Base-by-base conservation (phyloP, 2,113 vertebrate species). In the Oncorhynchus tshawytscha region DNA sequence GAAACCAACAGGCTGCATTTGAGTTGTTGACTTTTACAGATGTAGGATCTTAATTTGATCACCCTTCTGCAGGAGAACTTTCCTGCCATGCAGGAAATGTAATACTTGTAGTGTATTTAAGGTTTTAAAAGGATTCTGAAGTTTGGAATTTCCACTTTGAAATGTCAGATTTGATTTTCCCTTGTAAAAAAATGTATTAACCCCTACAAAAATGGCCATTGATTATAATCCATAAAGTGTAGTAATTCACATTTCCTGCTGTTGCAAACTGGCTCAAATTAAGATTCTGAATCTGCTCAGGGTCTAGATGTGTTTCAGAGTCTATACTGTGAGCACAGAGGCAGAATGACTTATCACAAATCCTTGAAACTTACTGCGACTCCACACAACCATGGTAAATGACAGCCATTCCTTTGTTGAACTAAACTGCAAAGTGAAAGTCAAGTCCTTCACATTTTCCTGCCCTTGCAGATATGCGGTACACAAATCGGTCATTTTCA, bases 301-400 rank as follows among this genome's bases (percentile, higher is more conserved):
- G 39, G 39, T 39, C 39, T 2, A 9, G 39, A 39, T 39, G 39
- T 9, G 7, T 39, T 39, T 9, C 39, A 39, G 82, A 79, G 71
- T 72, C 0, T 16, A 73, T 65, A 73, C 74, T 71, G 79, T 78
- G 67, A 83, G 39, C 39, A 51, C 77, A 0, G 2, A 48, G 11
- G 70, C 49, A 81, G 73, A 82, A 88, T 78, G 75, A 72, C 12
- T 31, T 13, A 39, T 70, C 68, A n/a, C 49, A 31, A 20, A 67
- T 77, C 87, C 87, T 88, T 86, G 85, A 71, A 72, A 78, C 78
- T 60, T 89, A 85, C 48, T 76, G 75, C 1, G 54, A 74, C 79
- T 54, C 51, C 49, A 49, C 67, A 67, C 66, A 74, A 70, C 74
- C 75, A 71, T 71, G 81, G 49, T 81, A 87, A 79, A 79, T 9